Base-by-base conservation (phyloP, 2,113 vertebrate species). In the Sturnus vulgaris region DNA sequence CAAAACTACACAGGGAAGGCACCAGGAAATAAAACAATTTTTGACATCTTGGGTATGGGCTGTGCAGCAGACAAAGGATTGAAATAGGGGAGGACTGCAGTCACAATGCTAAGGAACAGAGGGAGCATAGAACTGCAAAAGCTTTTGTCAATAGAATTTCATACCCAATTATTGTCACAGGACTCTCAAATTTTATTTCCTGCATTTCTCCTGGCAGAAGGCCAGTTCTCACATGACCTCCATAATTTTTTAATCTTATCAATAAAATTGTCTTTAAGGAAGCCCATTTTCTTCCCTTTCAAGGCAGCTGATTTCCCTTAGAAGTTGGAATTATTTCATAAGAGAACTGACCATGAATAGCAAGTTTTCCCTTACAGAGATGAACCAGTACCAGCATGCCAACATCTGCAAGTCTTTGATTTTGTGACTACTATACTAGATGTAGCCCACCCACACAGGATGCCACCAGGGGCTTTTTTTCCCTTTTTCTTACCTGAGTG, bases 111-210 rank as follows among this genome's bases (percentile, higher is more conserved):
- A 44, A 91, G 63, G 68, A 85, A 80, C 0, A 2, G 56, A 75
- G 24, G n/a, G 40, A 77, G 50, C 39, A 77, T 7, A 65, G 59
- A 90, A 80, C 12, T 77, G 47, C 46, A 77, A 71, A 86, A 86
- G 88, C 56, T 82, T 90, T 93, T 60, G 61, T 94, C 69, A 92
- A 88, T 75, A 91, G 47, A 63, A 90, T 82, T 95, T 97, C 93
- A 77, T 76, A 55, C 50, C 28, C 55, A 83, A 66, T 96, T 93
- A 93, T 52, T 81, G 60, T 88, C 92, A 96, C 0, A 11, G 68
- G 87, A 75, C 40, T 56, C 76, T 86, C 57, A 90, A 86, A 91
- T 96, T 92, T 93, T 88, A 92, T 92, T 97, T 93, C 46, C 79
- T 86, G 52, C 55, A 86, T 70, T 93, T 79, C 33, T 86, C 57